phyloP scores from a whole-genome alignment of 2,888 invertebrate species.

The Erebia palarica region DNA sequence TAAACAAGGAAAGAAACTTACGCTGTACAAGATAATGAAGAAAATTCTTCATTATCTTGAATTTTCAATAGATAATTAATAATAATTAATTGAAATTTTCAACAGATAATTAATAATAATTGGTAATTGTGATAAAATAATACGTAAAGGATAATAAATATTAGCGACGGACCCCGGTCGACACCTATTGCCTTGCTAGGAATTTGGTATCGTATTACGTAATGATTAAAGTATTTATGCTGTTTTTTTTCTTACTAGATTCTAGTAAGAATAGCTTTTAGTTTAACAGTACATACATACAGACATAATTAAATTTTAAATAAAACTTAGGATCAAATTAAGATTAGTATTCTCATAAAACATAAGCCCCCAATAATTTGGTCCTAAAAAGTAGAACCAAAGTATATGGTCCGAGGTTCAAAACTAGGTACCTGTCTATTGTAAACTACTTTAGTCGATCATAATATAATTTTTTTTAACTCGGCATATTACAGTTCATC shows the following conservation, averaged over 20 bases:
- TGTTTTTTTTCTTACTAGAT: constrained; percentile 30
- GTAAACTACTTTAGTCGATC: too few species aligned
- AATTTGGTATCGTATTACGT: constrained; percentile 72
- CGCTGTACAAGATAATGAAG: too few species aligned
- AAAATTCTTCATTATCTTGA: too few species aligned
- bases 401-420: background rate
- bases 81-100: too few species aligned
- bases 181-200: constrained; percentile 59
- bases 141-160: constrained; percentile 55
- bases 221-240: constrained; percentile 45
- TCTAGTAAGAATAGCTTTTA: background rate
- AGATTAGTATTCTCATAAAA: background rate
- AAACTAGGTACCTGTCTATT: background rate
- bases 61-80: too few species aligned
- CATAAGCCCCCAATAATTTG: background rate
- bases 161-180: constrained; percentile 57
- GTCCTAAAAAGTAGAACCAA: background rate
- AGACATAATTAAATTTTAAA: background rate
- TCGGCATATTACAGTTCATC: too few species aligned
- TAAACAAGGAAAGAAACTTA: too few species aligned
- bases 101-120: too few species aligned
- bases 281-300: background rate
- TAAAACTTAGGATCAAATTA: background rate
- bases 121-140: constrained; percentile 71
- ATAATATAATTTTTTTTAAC: too few species aligned